Conservation (phyloP, 53 echinoderm and acorn worm genomes). For the Patiria pectinifera region DNA sequence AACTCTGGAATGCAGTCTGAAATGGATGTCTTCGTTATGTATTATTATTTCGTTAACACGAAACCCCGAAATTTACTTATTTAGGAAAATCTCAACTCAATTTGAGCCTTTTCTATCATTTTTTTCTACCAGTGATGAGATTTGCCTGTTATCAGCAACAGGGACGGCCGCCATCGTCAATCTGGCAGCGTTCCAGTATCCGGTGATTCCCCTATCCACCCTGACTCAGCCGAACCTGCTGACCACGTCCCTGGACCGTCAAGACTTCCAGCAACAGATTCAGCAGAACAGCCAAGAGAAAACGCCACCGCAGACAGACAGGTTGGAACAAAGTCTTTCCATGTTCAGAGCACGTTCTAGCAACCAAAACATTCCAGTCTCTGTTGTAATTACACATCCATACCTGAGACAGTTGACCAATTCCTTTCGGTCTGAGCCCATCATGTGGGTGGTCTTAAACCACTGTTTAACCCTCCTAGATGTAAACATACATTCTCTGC, state of each 20-base stretch:
- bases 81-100: too few relatives aligned
- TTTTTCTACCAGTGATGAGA: slow-evolving; percentile 83
- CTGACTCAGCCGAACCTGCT: slow-evolving; percentile 55
- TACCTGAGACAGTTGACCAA: too few relatives aligned
- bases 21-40: too few relatives aligned
- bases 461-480: too few relatives aligned
- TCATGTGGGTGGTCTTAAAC: too few relatives aligned
- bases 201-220: slow-evolving; percentile 19
- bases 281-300: slow-evolving; percentile 45
- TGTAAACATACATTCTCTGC: too few relatives aligned
- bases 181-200: slow-evolving; percentile 66
- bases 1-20: too few relatives aligned
- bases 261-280: slow-evolving; percentile 75
- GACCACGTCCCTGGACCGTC: slow-evolving; percentile 86
- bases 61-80: too few relatives aligned
- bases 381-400: too few relatives aligned
- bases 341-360: not conserved
- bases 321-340: not conserved
- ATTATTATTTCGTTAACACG: too few relatives aligned
- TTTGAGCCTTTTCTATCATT: too few relatives aligned
- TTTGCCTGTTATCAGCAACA: slow-evolving; percentile 89
- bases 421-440: too few relatives aligned
- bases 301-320: slow-evolving; percentile 72
- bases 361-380: not conserved
- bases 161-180: slow-evolving; percentile 95